Percentiles rank a stretch among this genome's conserved stretches.
Conservation (phyloP, 1,140 invertebrate species). For the Rhagoletis zephyria region DNA sequence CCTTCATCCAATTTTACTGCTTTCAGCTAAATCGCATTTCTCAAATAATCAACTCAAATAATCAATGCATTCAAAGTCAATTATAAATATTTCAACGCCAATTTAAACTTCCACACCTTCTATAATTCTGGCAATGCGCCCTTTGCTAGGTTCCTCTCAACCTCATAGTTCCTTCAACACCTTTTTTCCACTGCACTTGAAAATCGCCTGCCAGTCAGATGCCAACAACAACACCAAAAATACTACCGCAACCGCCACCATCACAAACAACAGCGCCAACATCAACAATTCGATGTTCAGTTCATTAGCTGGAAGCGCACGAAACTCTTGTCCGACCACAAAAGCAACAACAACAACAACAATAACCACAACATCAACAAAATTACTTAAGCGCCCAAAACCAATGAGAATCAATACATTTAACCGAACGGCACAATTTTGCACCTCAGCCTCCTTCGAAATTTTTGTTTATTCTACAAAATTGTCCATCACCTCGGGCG, state of each 20-base stretch:
- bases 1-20: no score
- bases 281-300: conserved; percentile 41
- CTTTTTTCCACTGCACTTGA: conserved; percentile 45
- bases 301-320: conserved; percentile 26
- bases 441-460: conserved; percentile 33
- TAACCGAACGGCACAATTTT: conserved; percentile 43
- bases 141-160: background rate
- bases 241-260: background rate
- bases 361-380: background rate
- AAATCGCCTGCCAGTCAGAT: conserved; percentile 47
- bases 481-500: conserved; percentile 36
- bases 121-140: background rate
- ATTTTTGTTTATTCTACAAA: conserved; percentile 44
- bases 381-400: conserved; percentile 14
- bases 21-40: conserved; percentile 1
- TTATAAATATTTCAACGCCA: conserved; percentile 52
- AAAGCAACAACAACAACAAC: no score
- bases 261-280: background rate
- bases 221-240: background rate
- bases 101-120: conserved; percentile 37
- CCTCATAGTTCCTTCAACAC: conserved; percentile 50
- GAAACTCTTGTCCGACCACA: no score
- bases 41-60: conserved; percentile 37
- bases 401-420: conserved; percentile 38
- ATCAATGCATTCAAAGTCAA: conserved; percentile 45